These are phyloP conservation scores for Paracyclopina nana DNA, from an alignment of 1,140 invertebrate genomes.

Conservation along the genomic window DNA sequence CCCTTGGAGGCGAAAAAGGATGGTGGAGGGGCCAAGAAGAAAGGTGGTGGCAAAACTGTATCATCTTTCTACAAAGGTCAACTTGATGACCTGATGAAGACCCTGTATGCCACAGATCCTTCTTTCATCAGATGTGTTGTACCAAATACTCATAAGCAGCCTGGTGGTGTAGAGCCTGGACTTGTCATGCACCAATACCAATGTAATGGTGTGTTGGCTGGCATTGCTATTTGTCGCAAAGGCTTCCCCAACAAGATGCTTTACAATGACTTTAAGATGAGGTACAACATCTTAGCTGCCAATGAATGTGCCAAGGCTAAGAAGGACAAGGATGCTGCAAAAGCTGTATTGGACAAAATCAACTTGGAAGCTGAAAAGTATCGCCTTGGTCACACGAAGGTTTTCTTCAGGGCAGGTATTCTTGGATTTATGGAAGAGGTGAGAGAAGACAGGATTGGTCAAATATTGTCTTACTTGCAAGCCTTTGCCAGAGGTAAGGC, in stretches of 20 bases:
- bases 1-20: conserved; percentile 34
- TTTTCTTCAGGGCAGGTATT: conserved; percentile 20
- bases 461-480: conserved; percentile 5
- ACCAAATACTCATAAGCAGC: conserved; percentile 34
- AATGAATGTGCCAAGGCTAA: conserved; percentile 29
- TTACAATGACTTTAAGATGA: conserved; percentile 19
- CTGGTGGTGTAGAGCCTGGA: conserved; percentile 24
- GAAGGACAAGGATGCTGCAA: conserved; percentile 33
- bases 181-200: conserved; percentile 35
- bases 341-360: conserved; percentile 32
- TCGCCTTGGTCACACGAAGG: conserved; percentile 28
- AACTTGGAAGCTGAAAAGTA: conserved; percentile 34
- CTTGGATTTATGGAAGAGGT: conserved; percentile 19
- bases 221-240: conserved; percentile 40
- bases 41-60: conserved; percentile 79
- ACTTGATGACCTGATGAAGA: conserved; percentile 38
- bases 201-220: conserved; percentile 40
- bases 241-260: conserved; percentile 35
- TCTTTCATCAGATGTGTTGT: conserved; percentile 46
- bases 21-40: conserved; percentile 21
- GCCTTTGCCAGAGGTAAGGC: conserved; percentile 1
- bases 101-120: conserved; percentile 36
- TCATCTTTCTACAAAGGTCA: conserved; percentile 68
- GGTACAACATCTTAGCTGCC: conserved; percentile 37
- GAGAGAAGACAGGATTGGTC: conserved; percentile 11